These are phyloP conservation scores for Phylloscopus whistleri DNA, from an alignment of 2,113 vertebrate species.

Conservation along the genomic window DNA sequence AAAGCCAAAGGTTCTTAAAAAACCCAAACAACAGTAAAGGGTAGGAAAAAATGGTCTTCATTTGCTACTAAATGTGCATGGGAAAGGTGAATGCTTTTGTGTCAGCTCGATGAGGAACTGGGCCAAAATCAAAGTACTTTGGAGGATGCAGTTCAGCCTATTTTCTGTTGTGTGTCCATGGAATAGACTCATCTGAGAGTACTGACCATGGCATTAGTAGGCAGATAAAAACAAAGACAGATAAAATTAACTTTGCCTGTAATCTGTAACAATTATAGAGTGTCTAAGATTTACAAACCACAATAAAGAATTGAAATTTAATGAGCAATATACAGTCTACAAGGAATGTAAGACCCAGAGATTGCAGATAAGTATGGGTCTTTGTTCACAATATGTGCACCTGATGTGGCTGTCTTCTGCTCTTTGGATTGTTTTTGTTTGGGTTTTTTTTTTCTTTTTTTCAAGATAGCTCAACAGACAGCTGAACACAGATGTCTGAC, in stretches of 20 bases:
- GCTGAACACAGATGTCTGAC: neutral
- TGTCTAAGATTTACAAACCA: neutral
- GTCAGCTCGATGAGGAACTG: neutral
- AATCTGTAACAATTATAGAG: neutral
- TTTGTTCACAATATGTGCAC: neutral
- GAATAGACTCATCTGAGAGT: neutral
- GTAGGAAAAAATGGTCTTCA: neutral
- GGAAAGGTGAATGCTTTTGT: neutral
- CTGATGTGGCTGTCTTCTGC: neutral
- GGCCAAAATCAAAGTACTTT: neutral
- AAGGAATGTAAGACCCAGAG: neutral
- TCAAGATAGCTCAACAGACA: neutral
- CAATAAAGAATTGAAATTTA: neutral
- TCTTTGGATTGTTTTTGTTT: neutral
- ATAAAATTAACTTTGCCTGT: neutral
- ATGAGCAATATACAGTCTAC: neutral
- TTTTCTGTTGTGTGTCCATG: neutral
- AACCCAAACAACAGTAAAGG: neutral
- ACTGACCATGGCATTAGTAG: neutral
- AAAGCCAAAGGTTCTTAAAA: neutral
- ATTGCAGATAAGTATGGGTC: neutral
- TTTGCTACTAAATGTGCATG: neutral
- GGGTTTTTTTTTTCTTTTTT: neutral
- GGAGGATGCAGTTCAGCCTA: neutral
- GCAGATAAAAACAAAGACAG: neutral